phyloP scores from a whole-genome alignment of 2,113 vertebrate species.

The Apistogramma diplotaenia region DNA sequence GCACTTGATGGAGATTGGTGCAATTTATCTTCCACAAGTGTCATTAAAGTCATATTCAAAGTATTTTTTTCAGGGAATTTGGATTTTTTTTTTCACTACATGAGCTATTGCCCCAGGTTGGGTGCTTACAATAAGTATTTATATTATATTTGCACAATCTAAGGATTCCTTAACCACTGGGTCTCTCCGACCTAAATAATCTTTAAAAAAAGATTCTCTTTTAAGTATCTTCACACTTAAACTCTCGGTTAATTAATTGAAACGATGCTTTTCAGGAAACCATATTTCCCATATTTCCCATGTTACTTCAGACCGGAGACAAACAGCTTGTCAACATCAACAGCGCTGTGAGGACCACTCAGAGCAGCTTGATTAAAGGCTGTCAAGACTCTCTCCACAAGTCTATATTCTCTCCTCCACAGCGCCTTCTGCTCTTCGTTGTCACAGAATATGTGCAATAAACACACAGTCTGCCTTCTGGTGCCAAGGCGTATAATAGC shows the following conservation, averaged over 20 bases:
- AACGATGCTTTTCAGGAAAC: neutral
- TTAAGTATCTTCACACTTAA: neutral
- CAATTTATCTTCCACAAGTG: neutral
- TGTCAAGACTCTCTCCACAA: neutral
- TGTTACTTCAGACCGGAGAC: neutral
- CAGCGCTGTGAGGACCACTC: conserved; percentile 5
- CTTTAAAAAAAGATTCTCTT: neutral
- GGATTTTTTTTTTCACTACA: neutral
- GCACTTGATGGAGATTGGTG: neutral
- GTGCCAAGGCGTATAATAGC: conserved; percentile 14
- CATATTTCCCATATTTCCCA: neutral
- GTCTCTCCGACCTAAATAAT: neutral
- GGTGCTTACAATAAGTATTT: neutral
- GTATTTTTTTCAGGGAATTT: neutral
- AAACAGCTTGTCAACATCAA: neutral
- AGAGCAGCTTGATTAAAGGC: conserved; percentile 32
- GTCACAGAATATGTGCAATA: conserved; percentile 25
- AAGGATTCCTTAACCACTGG: neutral
- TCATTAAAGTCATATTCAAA: neutral
- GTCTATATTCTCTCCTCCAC: conserved; percentile 1
- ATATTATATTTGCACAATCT: no score
- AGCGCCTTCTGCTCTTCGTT: conserved; percentile 22
- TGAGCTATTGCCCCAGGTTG: neutral
- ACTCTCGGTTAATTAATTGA: neutral
- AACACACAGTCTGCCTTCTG: neutral